Percentiles rank a stretch among this genome's conserved stretches.
Conservation (phyloP, 2,888 invertebrate species). For the Nomada lathburiana region DNA sequence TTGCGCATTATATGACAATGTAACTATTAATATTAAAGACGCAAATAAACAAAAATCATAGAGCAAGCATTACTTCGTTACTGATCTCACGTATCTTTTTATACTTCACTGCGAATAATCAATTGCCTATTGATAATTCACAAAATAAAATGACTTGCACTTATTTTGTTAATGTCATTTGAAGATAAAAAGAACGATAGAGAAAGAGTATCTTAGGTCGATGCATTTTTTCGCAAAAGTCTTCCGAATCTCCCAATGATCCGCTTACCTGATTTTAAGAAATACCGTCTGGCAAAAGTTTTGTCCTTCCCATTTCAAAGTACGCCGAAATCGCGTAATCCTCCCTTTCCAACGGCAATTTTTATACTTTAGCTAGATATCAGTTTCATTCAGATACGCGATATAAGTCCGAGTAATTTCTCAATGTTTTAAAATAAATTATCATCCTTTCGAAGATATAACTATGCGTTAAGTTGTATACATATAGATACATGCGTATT, state of each 20-base stretch:
- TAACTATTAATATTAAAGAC: slow-evolving; percentile 52
- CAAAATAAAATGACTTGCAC: background rate
- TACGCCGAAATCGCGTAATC: slow-evolving; percentile 17
- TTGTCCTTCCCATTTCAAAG: slow-evolving; percentile 62
- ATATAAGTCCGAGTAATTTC: background rate
- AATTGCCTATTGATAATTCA: background rate
- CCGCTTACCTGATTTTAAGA: slow-evolving; percentile 79
- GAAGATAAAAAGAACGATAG: slow-evolving; percentile 1
- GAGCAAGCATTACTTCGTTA: background rate
- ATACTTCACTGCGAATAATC: background rate
- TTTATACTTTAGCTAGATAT: slow-evolving; percentile 38
- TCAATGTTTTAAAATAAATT: slow-evolving; percentile 8
- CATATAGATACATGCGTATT: background rate
- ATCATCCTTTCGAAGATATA: background rate
- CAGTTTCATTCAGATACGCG: slow-evolving; percentile 6
- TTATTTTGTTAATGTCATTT: background rate
- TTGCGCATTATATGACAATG: slow-evolving; percentile 45
- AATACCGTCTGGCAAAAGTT: slow-evolving; percentile 76
- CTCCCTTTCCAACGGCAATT: slow-evolving; percentile 40
- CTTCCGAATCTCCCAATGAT: slow-evolving; percentile 74
- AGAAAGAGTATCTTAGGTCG: slow-evolving; percentile 11
- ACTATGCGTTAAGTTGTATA: background rate
- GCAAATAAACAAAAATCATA: slow-evolving; percentile 52
- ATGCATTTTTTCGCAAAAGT: slow-evolving; percentile 23
- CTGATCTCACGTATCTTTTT: background rate